Conservation (phyloP, 2,888 invertebrate genomes). For the Diaphora mendica region DNA sequence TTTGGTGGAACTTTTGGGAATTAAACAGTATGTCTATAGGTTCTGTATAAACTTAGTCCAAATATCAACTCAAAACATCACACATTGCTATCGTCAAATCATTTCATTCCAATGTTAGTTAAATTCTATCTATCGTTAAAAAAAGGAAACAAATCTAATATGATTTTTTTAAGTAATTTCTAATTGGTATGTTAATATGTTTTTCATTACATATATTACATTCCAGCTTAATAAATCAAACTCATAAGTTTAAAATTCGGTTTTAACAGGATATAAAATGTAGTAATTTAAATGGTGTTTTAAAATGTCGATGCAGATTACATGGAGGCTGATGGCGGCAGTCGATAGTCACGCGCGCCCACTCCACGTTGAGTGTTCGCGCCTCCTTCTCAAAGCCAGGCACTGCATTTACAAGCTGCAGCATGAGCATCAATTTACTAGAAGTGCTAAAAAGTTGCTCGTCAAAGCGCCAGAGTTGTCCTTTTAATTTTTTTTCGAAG, state of each 20-base stretch:
- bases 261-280: not conserved
- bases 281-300: slow-evolving; percentile 25
- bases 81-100: too few species aligned
- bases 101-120: too few species aligned
- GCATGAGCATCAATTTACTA: slow-evolving; percentile 48
- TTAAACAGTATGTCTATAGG: too few species aligned
- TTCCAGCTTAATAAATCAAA: not conserved
- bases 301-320: slow-evolving; percentile 51
- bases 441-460: slow-evolving; percentile 33
- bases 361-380: slow-evolving; percentile 70
- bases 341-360: slow-evolving; percentile 77
- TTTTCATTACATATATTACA: not conserved
- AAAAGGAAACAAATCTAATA: not conserved
- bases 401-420: slow-evolving; percentile 60
- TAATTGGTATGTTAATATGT: too few species aligned
- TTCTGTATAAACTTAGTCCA: too few species aligned
- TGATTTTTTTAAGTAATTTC: too few species aligned
- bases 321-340: slow-evolving; percentile 48
- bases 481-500: slow-evolving; percentile 21
- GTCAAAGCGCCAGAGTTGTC: not conserved
- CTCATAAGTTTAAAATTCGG: not conserved
- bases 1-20: not conserved
- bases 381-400: slow-evolving; percentile 44
- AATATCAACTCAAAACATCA: too few species aligned
- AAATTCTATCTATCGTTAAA: too few species aligned